Evolutionary conservation across 2,113 vertebrate species (phyloP).

Genomic region (Eurystomus gularis): DNA sequence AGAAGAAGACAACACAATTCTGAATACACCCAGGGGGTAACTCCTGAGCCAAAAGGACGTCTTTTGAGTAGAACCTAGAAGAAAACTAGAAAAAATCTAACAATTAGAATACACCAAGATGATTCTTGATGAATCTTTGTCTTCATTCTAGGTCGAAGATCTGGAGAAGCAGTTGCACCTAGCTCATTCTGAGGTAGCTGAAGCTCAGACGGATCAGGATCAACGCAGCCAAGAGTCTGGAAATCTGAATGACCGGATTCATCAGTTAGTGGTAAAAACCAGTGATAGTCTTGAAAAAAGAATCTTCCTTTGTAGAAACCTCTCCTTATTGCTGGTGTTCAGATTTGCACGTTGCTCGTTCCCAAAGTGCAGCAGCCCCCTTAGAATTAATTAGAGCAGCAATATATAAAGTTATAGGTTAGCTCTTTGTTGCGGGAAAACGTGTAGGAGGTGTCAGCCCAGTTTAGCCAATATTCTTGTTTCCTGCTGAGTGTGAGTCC

Average conservation of each 20-base stretch:
- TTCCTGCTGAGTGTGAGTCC: background rate
- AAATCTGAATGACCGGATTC: slow-evolving; percentile 60
- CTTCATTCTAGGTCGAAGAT: slow-evolving; percentile 67
- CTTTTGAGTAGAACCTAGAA: background rate
- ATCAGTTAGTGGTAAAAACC: slow-evolving; percentile 73
- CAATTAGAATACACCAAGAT: background rate
- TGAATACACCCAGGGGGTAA: background rate
- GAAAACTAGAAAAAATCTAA: background rate
- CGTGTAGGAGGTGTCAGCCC: background rate
- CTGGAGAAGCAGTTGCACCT: slow-evolving; percentile 74
- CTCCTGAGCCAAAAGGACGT: background rate
- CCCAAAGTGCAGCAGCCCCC: background rate
- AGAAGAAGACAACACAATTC: background rate
- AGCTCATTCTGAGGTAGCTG: slow-evolving; percentile 59
- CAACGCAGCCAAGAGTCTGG: slow-evolving; percentile 61
- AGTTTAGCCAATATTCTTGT: background rate
- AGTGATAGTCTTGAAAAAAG: background rate
- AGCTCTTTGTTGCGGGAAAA: background rate
- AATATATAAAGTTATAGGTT: background rate
- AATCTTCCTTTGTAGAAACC: background rate
- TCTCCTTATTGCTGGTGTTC: background rate
- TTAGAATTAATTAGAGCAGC: background rate
- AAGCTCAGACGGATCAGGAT: slow-evolving; percentile 66
- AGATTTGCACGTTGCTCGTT: background rate
- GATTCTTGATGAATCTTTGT: background rate